These are phyloP conservation scores for Periphyllus acericola DNA, from an alignment of 2,888 invertebrate genomes.

Conservation along the genomic window DNA sequence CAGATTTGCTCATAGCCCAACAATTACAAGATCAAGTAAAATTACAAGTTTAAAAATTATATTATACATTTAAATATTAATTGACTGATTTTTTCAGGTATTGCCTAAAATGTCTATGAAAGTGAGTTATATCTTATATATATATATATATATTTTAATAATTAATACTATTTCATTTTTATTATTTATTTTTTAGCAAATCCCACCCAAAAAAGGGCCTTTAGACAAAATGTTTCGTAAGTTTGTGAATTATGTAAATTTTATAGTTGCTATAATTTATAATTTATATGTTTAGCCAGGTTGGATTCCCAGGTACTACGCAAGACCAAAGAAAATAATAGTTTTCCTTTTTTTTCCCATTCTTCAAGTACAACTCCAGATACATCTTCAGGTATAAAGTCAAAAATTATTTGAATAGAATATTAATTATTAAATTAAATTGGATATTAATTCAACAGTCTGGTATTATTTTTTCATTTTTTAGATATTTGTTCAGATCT, in stretches of 20 bases:
- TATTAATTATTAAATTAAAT: neutral
- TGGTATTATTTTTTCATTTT: neutral
- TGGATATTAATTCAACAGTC: neutral
- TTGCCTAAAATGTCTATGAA: neutral
- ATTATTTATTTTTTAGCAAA: neutral
- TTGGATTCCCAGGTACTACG: neutral
- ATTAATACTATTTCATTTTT: neutral
- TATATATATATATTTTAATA: too few species aligned
- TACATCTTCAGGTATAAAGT: conserved; percentile 21
- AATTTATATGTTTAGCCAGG: neutral
- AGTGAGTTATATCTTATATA: neutral
- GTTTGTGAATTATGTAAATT: neutral
- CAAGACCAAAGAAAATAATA: neutral
- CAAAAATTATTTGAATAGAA: neutral
- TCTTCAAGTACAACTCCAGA: neutral
- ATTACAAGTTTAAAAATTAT: neutral
- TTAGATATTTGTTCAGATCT: neutral
- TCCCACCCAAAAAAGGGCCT: neutral
- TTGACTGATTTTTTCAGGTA: neutral
- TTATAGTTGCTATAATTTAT: neutral
- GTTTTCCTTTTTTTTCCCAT: neutral
- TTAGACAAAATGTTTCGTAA: conserved; percentile 42
- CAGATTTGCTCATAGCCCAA: neutral
- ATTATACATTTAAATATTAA: neutral
- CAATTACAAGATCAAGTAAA: conserved; percentile 29